These are phyloP conservation scores for Notodonta dromedarius DNA, from an alignment of 2,888 invertebrate species.

Conservation along the genomic window DNA sequence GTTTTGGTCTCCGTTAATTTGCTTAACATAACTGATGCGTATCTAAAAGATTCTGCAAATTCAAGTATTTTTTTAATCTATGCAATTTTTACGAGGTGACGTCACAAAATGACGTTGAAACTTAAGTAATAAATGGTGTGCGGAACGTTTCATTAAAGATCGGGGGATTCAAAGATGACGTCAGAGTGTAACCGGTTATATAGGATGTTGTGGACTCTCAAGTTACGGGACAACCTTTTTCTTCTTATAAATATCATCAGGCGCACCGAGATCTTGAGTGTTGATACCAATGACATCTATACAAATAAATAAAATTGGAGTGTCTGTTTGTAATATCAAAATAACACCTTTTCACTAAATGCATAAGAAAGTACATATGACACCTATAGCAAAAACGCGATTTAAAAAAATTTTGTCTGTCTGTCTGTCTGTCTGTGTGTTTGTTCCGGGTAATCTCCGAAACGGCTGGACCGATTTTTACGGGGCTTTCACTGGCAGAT, in stretches of 20 bases:
- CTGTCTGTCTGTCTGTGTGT: no score
- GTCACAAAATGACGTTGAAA: conserved; percentile 4
- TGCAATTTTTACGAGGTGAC: neutral
- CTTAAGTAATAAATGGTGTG: neutral
- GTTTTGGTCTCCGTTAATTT: neutral
- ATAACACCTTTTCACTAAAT: no score
- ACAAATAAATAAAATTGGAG: no score
- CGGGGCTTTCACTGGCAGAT: no score
- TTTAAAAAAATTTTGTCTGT: no score
- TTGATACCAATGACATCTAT: neutral
- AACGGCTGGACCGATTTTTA: no score
- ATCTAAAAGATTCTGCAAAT: neutral
- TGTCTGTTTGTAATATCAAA: no score
- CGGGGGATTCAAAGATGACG: conserved; percentile 4
- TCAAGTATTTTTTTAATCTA: neutral
- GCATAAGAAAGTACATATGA: no score
- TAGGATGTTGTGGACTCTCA: neutral
- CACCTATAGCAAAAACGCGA: no score
- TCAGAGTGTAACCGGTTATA: neutral
- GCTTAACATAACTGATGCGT: neutral
- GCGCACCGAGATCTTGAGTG: neutral
- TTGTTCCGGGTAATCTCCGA: no score
- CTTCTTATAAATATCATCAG: neutral
- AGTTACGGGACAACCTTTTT: conserved; percentile 4
- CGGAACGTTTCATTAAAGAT: neutral